Percentiles rank a stretch among this genome's conserved stretches.
phyloP scores from a whole-genome alignment of 2,113 vertebrate genomes.

The Puma concolor region DNA sequence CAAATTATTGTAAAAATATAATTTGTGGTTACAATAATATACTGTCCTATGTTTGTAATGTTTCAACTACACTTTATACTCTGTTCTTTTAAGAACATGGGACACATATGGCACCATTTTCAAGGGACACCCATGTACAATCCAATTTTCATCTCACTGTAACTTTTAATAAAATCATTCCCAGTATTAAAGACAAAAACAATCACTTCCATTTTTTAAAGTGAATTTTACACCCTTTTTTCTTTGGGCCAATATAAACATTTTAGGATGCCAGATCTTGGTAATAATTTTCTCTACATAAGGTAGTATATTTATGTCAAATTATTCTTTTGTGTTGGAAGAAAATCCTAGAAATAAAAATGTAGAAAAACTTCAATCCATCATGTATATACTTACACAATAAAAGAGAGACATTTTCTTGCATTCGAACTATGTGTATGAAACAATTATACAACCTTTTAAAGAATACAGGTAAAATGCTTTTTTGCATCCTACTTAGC shows the following conservation, averaged over 20 bases:
- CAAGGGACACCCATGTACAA: background rate
- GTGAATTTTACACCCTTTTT: background rate
- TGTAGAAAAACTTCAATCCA: slow-evolving; percentile 8
- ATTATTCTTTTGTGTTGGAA: slow-evolving; percentile 42
- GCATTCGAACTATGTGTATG: background rate
- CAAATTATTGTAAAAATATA: slow-evolving; percentile 64
- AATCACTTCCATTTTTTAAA: background rate
- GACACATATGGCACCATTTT: background rate
- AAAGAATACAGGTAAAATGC: slow-evolving; percentile 21
- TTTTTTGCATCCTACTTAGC: slow-evolving; percentile 66
- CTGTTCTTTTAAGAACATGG: background rate
- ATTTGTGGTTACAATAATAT: slow-evolving; percentile 59
- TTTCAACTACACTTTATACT: background rate
- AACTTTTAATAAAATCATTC: slow-evolving; percentile 44
- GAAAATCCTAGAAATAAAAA: slow-evolving; percentile 47
- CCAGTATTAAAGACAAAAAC: background rate
- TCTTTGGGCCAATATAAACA: slow-evolving; percentile 23
- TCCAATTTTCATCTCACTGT: background rate
- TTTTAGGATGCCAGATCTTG: background rate
- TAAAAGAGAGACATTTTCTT: slow-evolving; percentile 26
- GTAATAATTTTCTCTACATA: background rate
- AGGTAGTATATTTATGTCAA: background rate
- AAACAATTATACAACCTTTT: slow-evolving; percentile 13
- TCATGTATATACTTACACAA: background rate
- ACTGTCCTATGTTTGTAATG: background rate